A percentile compares a stretch with the other conserved stretches of the same genome.
Conservation (phyloP, 2,888 invertebrate genomes). For the Masnerella sp. region DNA sequence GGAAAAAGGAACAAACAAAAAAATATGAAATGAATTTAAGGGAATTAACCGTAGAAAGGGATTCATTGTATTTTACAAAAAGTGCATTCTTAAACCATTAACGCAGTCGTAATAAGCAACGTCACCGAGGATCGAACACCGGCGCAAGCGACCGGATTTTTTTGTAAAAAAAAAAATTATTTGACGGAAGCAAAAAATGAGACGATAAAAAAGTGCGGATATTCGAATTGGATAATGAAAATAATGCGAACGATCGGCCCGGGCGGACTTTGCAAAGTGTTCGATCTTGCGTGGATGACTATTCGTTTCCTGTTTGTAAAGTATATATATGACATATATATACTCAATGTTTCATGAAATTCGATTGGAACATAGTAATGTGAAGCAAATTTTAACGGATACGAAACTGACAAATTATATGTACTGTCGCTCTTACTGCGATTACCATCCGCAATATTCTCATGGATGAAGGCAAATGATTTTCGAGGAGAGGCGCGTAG, state of each 20-base stretch:
- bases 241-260: too few species aligned
- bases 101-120: slow-evolving; percentile 62
- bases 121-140: slow-evolving; percentile 41
- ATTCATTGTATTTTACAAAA: slow-evolving; percentile 75
- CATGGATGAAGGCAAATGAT: slow-evolving; percentile 15
- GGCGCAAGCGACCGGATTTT: neutral
- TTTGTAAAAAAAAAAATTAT: neutral
- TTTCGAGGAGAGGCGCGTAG: neutral
- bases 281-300: slow-evolving; percentile 67
- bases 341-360: slow-evolving; percentile 73
- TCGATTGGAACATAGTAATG: slow-evolving; percentile 40
- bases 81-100: slow-evolving; percentile 72
- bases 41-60: slow-evolving; percentile 68
- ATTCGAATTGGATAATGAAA: too few species aligned
- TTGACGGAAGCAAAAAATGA: neutral
- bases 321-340: slow-evolving; percentile 66
- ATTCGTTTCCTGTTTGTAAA: slow-evolving; percentile 74
- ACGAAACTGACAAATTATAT: slow-evolving; percentile 35
- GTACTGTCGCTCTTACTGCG: slow-evolving; percentile 46
- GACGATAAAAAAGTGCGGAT: slow-evolving; percentile 3
- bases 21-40: slow-evolving; percentile 65
- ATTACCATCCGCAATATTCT: slow-evolving; percentile 46
- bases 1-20: slow-evolving; percentile 62
- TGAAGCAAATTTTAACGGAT: slow-evolving; percentile 30
- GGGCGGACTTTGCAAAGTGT: slow-evolving; percentile 57